Conservation (phyloP, 1,140 invertebrate genomes). For the Drosophila melanogaster region DNA sequence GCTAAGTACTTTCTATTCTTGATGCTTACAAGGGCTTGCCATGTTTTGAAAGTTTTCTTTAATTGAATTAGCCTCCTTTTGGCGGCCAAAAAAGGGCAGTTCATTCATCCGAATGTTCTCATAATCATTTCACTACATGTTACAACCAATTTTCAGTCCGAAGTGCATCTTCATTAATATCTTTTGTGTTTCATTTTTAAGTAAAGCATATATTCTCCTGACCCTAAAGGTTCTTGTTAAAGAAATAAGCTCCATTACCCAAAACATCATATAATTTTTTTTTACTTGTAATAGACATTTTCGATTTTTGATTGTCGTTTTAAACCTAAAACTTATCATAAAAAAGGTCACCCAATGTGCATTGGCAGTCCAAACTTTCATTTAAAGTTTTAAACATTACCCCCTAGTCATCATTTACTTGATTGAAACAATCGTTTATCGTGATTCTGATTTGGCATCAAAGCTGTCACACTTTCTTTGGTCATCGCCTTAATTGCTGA, state of each 20-base stretch:
- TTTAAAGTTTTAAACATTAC: background rate
- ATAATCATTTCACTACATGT: slow-evolving; percentile 1
- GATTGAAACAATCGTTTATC: slow-evolving; percentile 46
- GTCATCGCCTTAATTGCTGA: slow-evolving; percentile 48
- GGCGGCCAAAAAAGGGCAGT: slow-evolving; percentile 4
- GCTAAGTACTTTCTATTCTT: slow-evolving; percentile 61
- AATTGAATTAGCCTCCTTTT: slow-evolving; percentile 62
- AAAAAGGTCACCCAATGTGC: background rate
- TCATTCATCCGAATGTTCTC: slow-evolving; percentile 30
- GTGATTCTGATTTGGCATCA: slow-evolving; percentile 24
- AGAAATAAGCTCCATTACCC: background rate
- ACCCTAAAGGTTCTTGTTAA: background rate
- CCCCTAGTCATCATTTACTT: slow-evolving; percentile 23
- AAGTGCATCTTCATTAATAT: slow-evolving; percentile 10
- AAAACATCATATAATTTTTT: background rate
- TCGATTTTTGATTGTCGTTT: background rate
- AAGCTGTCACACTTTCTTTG: slow-evolving; percentile 60
- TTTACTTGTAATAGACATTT: background rate
- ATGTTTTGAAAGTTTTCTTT: slow-evolving; percentile 71
- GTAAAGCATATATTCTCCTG: no score
- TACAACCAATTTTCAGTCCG: background rate
- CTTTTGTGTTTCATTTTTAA: background rate
- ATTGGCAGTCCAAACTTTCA: slow-evolving; percentile 19
- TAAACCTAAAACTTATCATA: background rate
- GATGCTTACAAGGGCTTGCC: slow-evolving; percentile 39